Evolutionary conservation across 2,797 vertebrate species (phyloP), one percentile per base, ranked within the genome.

Genomic region (Enteromius viviparus): DNA sequence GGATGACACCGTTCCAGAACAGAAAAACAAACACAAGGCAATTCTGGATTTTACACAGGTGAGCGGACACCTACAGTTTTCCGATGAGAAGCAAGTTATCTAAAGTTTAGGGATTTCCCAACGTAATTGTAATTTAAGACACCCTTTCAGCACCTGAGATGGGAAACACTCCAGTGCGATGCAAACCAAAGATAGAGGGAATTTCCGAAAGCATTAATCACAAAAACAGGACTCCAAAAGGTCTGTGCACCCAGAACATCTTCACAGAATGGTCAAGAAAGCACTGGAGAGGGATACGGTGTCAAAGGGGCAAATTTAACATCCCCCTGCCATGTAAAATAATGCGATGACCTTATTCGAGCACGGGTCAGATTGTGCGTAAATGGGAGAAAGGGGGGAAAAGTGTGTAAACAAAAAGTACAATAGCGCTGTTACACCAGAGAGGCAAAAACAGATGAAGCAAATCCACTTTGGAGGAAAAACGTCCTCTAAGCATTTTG

Each of bases 101-200:
- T 62, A 45, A 85, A 81, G 80, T 83, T 85, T 80, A 75, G 82
- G 82, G 78, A 86, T 87, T 87, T 88, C 79, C 87, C 87, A 81
- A 40, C 12, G 21, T 60, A 88, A 88, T 82, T 89, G 88, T 84
- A 90, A 90, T 83, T 85, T 85, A 91, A 94, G 90, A 93, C 93
- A 93, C 64, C 90, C 84, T 77, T 92, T 88, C 91, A 89, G 80
- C 87, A 85, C 70, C 78, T 84, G 83, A 45, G 37, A 34, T 34
- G 76, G 40, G 91, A 89, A 86, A 89, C 89, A 89, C 92, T 92
- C 87, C 87, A 29, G 34, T 72, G 32, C 87, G 89, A 86, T 78
- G 68, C 77, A 58, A 89, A 89, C 89, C 81, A 80, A 45, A 82
- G 85, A 66, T 88, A 70, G 85, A 78, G 91, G 91, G 92, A 93